These are phyloP conservation scores for Dorcus hopei DNA, from an alignment of 2,888 invertebrate genomes.

Conservation along the genomic window DNA sequence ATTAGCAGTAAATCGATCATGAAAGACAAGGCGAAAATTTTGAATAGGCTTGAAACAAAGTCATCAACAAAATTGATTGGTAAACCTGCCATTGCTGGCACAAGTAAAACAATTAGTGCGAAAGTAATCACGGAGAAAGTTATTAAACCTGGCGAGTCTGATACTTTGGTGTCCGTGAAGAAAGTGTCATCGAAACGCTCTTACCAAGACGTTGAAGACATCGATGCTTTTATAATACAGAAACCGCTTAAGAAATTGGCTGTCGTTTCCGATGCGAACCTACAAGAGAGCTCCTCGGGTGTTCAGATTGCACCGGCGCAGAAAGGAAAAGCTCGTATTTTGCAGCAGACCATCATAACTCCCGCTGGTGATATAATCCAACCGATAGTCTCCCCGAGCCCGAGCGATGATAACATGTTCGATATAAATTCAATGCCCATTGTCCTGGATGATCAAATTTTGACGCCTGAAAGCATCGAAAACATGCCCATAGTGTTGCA, in stretches of 20 bases:
- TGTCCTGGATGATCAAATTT: constrained; percentile 66
- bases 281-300: constrained; percentile 16
- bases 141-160: constrained; percentile 37
- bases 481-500: constrained; percentile 62
- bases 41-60: background rate
- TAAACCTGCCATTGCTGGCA: background rate
- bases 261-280: constrained; percentile 1
- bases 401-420: constrained; percentile 53
- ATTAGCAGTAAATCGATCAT: background rate
- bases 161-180: constrained; percentile 34
- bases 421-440: constrained; percentile 78
- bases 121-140: constrained; percentile 46
- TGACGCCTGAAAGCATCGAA: constrained; percentile 66
- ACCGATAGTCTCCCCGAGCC: constrained; percentile 24
- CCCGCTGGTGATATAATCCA: constrained; percentile 44
- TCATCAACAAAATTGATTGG: constrained; percentile 24
- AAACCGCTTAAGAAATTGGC: constrained; percentile 32
- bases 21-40: background rate
- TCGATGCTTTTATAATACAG: constrained; percentile 46
- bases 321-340: constrained; percentile 43
- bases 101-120: constrained; percentile 30
- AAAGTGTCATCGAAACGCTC: constrained; percentile 36
- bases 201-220: constrained; percentile 44
- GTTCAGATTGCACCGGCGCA: constrained; percentile 8
- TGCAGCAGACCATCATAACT: constrained; percentile 49